Evolutionary conservation across 2,113 vertebrate species (phyloP).

Genomic region (Zosterops japonicus): DNA sequence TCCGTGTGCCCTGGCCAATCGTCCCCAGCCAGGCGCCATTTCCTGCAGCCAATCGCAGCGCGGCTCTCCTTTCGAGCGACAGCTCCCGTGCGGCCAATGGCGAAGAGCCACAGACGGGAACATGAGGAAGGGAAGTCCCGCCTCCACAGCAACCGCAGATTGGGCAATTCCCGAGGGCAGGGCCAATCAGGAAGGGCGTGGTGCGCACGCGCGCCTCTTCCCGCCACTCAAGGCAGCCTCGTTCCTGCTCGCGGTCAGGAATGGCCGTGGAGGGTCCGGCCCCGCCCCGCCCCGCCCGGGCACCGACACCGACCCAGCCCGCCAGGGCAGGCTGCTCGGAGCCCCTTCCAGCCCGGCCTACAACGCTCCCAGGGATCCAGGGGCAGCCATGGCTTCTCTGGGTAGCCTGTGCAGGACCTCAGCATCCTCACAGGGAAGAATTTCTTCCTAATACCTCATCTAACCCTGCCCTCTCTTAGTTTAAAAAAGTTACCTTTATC

Average conservation of each 20-base stretch:
- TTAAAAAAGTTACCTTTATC: background rate
- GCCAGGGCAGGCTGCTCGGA: fast-evolving
- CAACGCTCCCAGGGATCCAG: fast-evolving
- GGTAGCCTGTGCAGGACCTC: background rate
- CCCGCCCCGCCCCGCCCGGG: fast-evolving
- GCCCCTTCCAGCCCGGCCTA: background rate
- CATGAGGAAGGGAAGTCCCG: background rate
- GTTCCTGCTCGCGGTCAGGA: fast-evolving
- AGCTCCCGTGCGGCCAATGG: background rate
- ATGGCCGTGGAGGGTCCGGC: fast-evolving
- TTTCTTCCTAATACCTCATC: too few species aligned
- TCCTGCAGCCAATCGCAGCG: background rate
- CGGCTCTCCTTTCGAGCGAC: background rate
- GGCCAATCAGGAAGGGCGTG: background rate
- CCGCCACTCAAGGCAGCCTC: fast-evolving
- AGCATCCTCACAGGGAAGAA: too few species aligned
- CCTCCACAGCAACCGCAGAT: fast-evolving
- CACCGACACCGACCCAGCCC: fast-evolving
- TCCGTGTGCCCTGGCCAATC: background rate
- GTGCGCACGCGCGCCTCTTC: background rate
- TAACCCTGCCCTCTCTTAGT: background rate
- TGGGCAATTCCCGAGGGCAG: fast-evolving
- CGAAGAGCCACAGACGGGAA: background rate
- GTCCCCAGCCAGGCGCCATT: background rate
- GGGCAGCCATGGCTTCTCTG: background rate